Evolutionary conservation across 2,797 vertebrate genomes (phyloP).

Genomic region (Cuculus canorus): DNA sequence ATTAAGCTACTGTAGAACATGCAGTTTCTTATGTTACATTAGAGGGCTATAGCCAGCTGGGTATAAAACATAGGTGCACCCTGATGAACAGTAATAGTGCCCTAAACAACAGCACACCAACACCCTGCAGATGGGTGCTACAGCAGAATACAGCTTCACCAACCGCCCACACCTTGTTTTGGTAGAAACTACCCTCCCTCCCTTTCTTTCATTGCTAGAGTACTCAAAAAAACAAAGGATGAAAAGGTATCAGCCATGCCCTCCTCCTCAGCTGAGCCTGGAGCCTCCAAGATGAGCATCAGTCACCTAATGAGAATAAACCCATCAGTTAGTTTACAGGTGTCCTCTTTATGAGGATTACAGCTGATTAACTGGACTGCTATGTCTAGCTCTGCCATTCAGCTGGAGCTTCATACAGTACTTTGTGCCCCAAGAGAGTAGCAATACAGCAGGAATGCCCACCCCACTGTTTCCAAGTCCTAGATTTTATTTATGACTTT

Average conservation of each 20-base stretch:
- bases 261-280: background rate
- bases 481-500: background rate
- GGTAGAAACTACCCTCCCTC: background rate
- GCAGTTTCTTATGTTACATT: background rate
- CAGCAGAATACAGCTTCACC: background rate
- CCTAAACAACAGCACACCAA: rapidly evolving
- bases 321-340: background rate
- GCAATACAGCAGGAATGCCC: background rate
- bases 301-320: background rate
- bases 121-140: background rate
- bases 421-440: background rate
- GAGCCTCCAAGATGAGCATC: background rate
- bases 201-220: background rate
- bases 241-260: background rate
- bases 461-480: background rate
- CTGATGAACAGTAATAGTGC: background rate
- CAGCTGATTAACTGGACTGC: background rate
- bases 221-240: background rate
- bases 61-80: background rate
- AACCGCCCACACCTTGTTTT: background rate
- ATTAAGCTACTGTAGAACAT: background rate
- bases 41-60: background rate
- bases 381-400: background rate
- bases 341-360: background rate
- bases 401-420: background rate